Base-by-base conservation (phyloP, 2,797 vertebrate species). In the Semaprochilodus insignis region DNA sequence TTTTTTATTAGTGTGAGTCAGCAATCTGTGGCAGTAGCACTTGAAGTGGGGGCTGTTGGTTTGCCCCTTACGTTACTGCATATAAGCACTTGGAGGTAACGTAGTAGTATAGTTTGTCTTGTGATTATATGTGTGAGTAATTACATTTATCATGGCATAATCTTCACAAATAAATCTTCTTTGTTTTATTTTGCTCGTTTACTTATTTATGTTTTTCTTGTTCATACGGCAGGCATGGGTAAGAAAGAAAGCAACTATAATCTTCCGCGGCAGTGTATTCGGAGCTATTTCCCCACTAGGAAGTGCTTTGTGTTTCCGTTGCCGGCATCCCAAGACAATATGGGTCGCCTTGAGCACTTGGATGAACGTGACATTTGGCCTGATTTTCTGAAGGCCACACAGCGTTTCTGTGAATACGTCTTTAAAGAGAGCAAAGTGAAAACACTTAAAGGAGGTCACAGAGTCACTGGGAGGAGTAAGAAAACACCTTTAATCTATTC, bases 251-350 rank as follows among this genome's bases (percentile, higher is more conserved):
- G 17, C 2, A 63, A 81, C 8, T 89, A 90, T 73, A 91, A 91
- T 76, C 77, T 92, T 74, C 88, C 91, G 5, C 92, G 91, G 25
- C 79, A 91, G 15, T 92, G 89, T 78, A 91, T 94, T 74, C 87
- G 88, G 21, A 78, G 78, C 7, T 94, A 90, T 81, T 95, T 94
- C 81, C 91, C 92, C 8, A 84, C 84, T 19, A 81, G 88, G 27
- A 93, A 93, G 69, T 94, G 93, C 63, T 94, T 94, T 55, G 70
- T 87, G n/a, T 94, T 94, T 77, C 87, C 89, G 0, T 75, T 80
- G 10, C 93, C 92, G 6, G 70, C 88, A 6, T 82, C 57, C 11
- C 69, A 87, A 6, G 87, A 82, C 21, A 83, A 83, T 1, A 87
- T 91, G 87, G 16, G 2, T 6, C 48, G 19, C 0, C 80, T 91